These are phyloP conservation scores for Coelinius sp. DNA, from an alignment of 2,888 invertebrate genomes.

Conservation along the genomic window DNA sequence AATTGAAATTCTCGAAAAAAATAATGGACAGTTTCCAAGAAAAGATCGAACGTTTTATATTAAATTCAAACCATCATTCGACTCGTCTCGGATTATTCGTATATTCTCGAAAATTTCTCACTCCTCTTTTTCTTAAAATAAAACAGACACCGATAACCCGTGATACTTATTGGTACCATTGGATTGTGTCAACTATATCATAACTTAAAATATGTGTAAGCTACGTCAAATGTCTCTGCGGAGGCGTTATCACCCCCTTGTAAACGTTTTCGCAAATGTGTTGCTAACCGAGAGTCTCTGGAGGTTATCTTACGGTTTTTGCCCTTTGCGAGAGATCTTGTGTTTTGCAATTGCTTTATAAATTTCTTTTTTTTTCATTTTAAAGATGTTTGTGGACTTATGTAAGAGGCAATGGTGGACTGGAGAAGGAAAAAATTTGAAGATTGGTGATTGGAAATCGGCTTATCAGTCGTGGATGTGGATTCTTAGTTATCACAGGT, in stretches of 20 bases:
- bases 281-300: slow-evolving; percentile 1
- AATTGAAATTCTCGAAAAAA: slow-evolving; percentile 11
- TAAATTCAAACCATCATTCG: slow-evolving; percentile 8
- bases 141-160: slow-evolving; percentile 7
- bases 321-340: not conserved
- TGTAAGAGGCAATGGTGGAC: not conserved
- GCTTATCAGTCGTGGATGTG: not conserved
- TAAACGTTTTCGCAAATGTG: not conserved
- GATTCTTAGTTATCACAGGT: slow-evolving; percentile 17
- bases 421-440: not conserved
- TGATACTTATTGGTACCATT: slow-evolving; percentile 10
- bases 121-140: not conserved
- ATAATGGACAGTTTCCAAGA: not conserved
- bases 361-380: not conserved
- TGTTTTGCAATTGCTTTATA: slow-evolving; percentile 12
- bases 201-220: slow-evolving; percentile 6
- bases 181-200: slow-evolving; percentile 5
- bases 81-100: not conserved
- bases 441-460: not conserved
- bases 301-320: slow-evolving; percentile 1
- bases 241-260: slow-evolving; percentile 16
- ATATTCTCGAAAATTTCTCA: not conserved
- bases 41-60: not conserved
- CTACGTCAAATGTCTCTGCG: not conserved
- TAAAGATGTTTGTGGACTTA: not conserved